Base-by-base conservation (phyloP, 2,888 invertebrate genomes). In the Helicoverpa assulta region DNA sequence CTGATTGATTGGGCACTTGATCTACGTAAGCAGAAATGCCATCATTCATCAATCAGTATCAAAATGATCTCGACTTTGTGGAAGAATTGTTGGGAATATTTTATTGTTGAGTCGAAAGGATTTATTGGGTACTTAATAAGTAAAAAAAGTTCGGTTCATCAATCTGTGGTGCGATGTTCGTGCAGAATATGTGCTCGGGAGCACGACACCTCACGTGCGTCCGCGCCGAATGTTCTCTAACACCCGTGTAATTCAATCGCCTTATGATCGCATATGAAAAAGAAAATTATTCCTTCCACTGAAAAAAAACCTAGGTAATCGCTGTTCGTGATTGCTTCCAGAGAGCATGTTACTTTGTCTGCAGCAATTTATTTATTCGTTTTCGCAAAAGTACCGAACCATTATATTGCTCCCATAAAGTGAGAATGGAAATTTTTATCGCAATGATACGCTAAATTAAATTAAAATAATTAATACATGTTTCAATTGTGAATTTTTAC, bases 241-340 rank as follows among this genome's bases (percentile, higher is more conserved):
- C 90, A 89, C 84, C 88, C 91, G 85, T 91, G 91, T 91, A 92
- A 92, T 92, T 91, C 88, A 88, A 92, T 89, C 88, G 76, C 73
- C 81, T 72, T 84, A 73, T 70, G 77, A 82, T 78, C 71, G 66
- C 70, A 77, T 78, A 83, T 82, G 78, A 84, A 85, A 84, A 77
- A 81, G 75, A 85, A 85, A 81, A 80, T 81, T 61, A 77, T 80
- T 85, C 83, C 73, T 80, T 70, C 83, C 63, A 77, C 76, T 73
- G n/a, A n/a, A 81, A 80, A 81, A 87, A 86, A 85, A 85, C 81
- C 37, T 66, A 84, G 78, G 79, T 76, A 85, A 84, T 84, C 73
- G 64, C 59, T 52, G 73, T 78, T 78, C 75, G 76, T 81, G 82
- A 85, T 85, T 83, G 76, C 85, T 67, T 69, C 58, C 51, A 67